Base-by-base conservation (phyloP, 2,113 vertebrate genomes). In the Cathartes aura region DNA sequence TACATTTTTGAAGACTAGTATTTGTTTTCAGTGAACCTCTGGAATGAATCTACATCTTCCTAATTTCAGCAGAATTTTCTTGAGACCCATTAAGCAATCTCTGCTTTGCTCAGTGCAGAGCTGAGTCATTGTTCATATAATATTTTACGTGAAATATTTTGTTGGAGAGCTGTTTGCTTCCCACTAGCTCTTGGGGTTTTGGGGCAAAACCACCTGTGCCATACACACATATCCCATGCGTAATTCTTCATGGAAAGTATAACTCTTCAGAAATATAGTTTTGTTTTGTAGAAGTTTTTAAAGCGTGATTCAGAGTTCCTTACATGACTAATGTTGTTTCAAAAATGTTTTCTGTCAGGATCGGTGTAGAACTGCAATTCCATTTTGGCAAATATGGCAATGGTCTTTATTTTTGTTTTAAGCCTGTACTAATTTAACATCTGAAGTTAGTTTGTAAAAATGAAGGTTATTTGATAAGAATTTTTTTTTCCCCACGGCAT, bases 331-430 rank as follows among this genome's bases (percentile, higher is more conserved):
- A 81, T 90, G 76, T 71, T 72, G 68, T 93, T 93, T 86, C 93
- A 48, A 89, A 97, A 94, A 32, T 84, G 85, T 88, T 98, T 97
- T 90, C 82, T 97, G 88, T 97, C 87, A 95, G 87, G 89, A 94
- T 45, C 83, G 84, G 32, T 97, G 82, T 87, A 88, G 62, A 95
- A 64, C 70, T 93, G 63, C 64, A 97, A 22, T 94, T 97, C 94
- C 68, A 91, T 36, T 96, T 95, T 98, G 96, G 96, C 96, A 97
- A 79, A 89, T 92, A 55, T 23, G 78, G 71, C 86, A 93, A 9
- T 47, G 68, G 36, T 70, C 97, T 97, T 97, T 97, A 92, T 95
- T 93, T 98, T 97, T 93, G 89, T 96, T 96, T 96, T 93, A 98
- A 97, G 89, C 75, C 71, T 89, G 73, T 95, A 86, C 96, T 92